phyloP scores from a whole-genome alignment of 1,140 invertebrate species.

The Lucilia cuprina region DNA sequence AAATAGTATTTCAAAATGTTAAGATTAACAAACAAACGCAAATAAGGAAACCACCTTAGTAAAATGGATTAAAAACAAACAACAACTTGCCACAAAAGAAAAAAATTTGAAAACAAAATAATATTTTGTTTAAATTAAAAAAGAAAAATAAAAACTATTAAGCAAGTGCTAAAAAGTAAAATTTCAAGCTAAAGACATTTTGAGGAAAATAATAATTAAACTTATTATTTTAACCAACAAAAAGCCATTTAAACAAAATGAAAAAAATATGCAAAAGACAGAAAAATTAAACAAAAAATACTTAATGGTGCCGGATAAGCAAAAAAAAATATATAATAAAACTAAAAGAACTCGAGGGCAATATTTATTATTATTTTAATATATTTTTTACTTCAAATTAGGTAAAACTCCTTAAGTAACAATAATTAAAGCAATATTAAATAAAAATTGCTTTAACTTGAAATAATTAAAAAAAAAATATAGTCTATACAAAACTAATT shows the following conservation, averaged over 20 bases:
- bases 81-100: slow-evolving; percentile 32
- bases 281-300: slow-evolving; percentile 13
- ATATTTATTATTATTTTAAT: slow-evolving; percentile 36
- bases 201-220: neutral
- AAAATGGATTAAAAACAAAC: neutral
- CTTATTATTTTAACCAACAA: neutral
- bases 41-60: slow-evolving; percentile 35
- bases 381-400: slow-evolving; percentile 22
- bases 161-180: slow-evolving; percentile 12
- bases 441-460: neutral
- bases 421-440: slow-evolving; percentile 9
- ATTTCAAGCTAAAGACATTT: neutral
- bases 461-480: neutral
- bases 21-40: neutral
- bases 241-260: slow-evolving; percentile 20
- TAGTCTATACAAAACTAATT: slow-evolving; percentile 9
- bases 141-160: neutral
- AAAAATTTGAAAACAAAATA: neutral
- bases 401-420: neutral
- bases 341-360: slow-evolving; percentile 35
- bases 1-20: neutral
- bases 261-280: neutral
- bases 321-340: neutral
- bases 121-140: neutral
- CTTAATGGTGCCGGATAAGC: slow-evolving; percentile 37